Conservation (phyloP, 2,113 vertebrate species). For the Bombycilla garrulus region DNA sequence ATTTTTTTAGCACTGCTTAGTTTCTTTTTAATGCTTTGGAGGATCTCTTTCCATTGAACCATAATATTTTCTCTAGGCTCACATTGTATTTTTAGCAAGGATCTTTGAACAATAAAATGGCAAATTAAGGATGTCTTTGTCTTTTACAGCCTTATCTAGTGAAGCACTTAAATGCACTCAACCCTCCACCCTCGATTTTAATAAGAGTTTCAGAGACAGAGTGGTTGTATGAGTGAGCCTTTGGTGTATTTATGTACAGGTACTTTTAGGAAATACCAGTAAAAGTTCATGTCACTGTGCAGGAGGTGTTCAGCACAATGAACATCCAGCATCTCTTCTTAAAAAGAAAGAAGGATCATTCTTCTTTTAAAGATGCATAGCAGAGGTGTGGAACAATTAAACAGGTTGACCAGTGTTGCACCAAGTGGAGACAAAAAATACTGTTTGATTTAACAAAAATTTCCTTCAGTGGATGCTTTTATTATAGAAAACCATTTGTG, state of each 20-base stretch:
- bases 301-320: neutral
- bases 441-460: neutral
- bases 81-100: slow-evolving; percentile 18
- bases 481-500: neutral
- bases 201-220: neutral
- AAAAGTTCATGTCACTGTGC: neutral
- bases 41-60: slow-evolving; percentile 3
- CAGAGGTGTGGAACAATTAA: neutral
- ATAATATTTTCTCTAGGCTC: slow-evolving; percentile 34
- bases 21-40: slow-evolving; percentile 32
- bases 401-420: neutral
- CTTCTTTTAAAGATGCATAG: neutral
- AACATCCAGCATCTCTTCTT: neutral
- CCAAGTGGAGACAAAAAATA: neutral
- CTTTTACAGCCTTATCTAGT: slow-evolving; percentile 6
- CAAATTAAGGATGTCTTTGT: slow-evolving; percentile 10
- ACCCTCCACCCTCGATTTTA: neutral
- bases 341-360: neutral
- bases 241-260: neutral
- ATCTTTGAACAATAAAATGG: slow-evolving; percentile 5
- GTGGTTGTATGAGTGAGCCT: neutral
- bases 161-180: neutral
- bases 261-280: neutral
- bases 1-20: neutral
- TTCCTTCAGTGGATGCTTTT: neutral